phyloP scores from a whole-genome alignment of 1,140 invertebrate genomes.

The Callitettix versicolor region DNA sequence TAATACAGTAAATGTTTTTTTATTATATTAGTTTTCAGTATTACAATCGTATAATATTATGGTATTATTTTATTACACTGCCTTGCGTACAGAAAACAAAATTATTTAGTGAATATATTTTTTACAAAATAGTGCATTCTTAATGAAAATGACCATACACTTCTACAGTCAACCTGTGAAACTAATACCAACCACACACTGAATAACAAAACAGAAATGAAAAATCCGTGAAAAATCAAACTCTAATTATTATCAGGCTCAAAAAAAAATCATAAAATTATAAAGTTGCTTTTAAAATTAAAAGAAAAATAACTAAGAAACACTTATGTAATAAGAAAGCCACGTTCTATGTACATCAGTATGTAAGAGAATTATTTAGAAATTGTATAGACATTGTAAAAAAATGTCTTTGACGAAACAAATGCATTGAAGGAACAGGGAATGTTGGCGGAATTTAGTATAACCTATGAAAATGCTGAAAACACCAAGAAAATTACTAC shows the following conservation, averaged over 20 bases:
- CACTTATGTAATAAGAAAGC: conserved; percentile 20
- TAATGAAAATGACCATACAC: too few relatives aligned
- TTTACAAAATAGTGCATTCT: too few relatives aligned
- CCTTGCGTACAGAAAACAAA: too few relatives aligned
- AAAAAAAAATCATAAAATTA: not conserved
- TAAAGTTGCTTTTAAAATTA: conserved; percentile 1
- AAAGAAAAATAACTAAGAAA: conserved; percentile 14
- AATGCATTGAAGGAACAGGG: too few relatives aligned
- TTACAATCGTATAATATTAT: too few relatives aligned
- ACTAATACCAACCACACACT: not conserved
- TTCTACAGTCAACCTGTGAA: too few relatives aligned
- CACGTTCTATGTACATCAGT: conserved; percentile 12
- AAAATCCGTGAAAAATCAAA: not conserved
- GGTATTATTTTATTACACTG: too few relatives aligned
- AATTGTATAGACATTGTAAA: not conserved
- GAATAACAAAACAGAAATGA: not conserved
- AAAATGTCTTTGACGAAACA: too few relatives aligned
- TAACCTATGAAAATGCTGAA: not conserved
- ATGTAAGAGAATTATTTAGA: not conserved
- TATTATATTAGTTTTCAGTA: too few relatives aligned
- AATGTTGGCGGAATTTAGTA: too few relatives aligned
- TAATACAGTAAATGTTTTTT: too few relatives aligned
- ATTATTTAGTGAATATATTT: conserved; percentile 15
- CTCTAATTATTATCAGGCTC: not conserved
- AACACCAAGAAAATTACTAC: conserved; percentile 6